phyloP scores from a whole-genome alignment of 2,797 vertebrate genomes.

The Artibeus lituratus region DNA sequence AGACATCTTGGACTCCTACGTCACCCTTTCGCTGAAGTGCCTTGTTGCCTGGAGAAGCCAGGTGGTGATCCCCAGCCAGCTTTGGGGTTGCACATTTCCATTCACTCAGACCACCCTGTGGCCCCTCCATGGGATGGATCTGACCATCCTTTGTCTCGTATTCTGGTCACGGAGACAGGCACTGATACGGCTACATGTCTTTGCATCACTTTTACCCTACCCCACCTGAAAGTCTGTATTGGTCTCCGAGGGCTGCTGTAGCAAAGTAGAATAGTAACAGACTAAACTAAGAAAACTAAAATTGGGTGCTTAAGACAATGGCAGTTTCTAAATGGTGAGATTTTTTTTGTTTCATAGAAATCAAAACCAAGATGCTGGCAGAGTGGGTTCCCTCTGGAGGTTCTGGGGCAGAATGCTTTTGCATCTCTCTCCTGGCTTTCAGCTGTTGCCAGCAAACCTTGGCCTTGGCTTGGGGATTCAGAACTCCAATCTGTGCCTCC shows the following conservation, averaged over 20 bases:
- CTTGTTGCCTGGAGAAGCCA: neutral
- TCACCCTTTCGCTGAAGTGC: neutral
- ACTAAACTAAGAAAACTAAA: neutral
- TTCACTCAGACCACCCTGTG: neutral
- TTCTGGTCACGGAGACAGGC: neutral
- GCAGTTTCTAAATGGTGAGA: neutral
- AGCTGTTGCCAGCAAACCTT: neutral
- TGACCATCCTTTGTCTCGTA: neutral
- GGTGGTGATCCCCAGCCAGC: no score
- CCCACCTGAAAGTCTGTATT: neutral
- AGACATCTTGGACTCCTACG: neutral
- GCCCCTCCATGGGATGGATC: no score
- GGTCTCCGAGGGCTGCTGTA: neutral
- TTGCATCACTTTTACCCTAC: accelerated
- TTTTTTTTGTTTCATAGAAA: neutral
- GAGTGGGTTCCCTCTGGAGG: neutral
- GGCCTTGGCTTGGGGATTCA: neutral
- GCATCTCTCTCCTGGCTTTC: neutral
- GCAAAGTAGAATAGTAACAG: neutral
- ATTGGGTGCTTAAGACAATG: neutral
- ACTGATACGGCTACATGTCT: accelerated
- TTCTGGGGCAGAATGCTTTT: neutral
- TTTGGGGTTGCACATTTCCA: neutral
- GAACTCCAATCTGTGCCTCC: accelerated
- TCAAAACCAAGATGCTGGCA: neutral